A percentile compares a stretch with the other conserved stretches of the same genome.
phyloP scores from a whole-genome alignment of 2,797 vertebrate species.

The Ceryle rudis region DNA sequence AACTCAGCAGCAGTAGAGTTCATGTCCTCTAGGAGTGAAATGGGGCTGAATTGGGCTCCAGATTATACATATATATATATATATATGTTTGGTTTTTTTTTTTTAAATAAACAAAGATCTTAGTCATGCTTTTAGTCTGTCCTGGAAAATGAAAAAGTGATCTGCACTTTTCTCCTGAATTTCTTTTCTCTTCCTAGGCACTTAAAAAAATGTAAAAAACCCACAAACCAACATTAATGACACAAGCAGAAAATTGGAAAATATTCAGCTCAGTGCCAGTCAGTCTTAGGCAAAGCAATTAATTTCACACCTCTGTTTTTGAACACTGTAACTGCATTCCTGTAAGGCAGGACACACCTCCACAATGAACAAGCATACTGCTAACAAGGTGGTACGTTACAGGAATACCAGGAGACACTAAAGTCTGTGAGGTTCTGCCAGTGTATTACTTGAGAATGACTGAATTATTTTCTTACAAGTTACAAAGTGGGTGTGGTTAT shows the following conservation, averaged over 20 bases:
- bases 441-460: not conserved
- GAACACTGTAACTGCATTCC: not conserved
- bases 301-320: not conserved
- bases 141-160: not conserved
- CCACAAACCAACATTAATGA: not conserved
- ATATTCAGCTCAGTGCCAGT: not conserved
- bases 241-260: not conserved
- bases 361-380: rapidly evolving
- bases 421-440: not conserved
- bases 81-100: not conserved
- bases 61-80: not conserved
- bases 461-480: not conserved
- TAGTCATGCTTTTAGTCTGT: not conserved
- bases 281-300: not conserved
- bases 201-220: not conserved
- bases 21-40: not conserved
- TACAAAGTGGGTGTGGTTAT: not conserved
- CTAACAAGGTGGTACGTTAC: not conserved
- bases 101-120: not conserved
- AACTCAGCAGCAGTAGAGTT: not conserved
- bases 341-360: not conserved
- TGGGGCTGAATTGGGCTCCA: not conserved
- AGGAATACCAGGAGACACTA: not conserved
- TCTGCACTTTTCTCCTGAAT: rapidly evolving
- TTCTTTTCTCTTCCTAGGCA: not conserved